Percentiles rank a stretch among this genome's conserved stretches.
Evolutionary conservation across 2,113 vertebrate genomes (phyloP).

Genomic region (Sylvia atricapilla): DNA sequence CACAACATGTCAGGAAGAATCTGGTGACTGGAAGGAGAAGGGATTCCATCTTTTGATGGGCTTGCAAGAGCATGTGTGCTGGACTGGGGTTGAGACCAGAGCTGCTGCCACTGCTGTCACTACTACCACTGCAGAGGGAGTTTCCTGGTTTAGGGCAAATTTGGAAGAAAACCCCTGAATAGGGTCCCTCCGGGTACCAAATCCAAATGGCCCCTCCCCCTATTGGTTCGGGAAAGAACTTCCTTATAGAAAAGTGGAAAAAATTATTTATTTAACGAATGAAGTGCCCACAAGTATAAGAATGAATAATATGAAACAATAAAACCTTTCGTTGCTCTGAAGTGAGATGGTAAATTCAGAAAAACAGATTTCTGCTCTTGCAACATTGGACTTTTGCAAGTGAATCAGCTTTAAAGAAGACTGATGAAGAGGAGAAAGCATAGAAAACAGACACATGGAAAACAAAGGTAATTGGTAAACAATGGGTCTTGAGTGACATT

Average conservation of each 20-base stretch:
- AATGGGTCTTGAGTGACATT: not conserved
- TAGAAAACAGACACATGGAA: not conserved
- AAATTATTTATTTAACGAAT: no score
- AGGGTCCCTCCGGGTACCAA: no score
- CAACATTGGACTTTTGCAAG: not conserved
- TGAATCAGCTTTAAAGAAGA: not conserved
- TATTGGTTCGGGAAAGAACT: no score
- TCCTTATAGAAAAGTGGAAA: no score
- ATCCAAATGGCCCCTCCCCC: no score
- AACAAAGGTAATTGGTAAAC: not conserved
- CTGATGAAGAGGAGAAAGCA: not conserved
- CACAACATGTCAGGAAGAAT: not conserved
- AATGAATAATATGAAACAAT: no score
- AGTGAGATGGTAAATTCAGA: no score
- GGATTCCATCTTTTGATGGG: not conserved
- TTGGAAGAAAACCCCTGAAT: no score
- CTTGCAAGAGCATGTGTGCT: not conserved
- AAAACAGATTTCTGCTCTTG: not conserved
- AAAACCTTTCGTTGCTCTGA: no score
- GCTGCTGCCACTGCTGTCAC: fast-evolving
- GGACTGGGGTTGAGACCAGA: not conserved
- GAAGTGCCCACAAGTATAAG: no score
- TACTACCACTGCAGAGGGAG: fast-evolving
- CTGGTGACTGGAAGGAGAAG: not conserved
- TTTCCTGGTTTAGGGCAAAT: no score